phyloP scores from a whole-genome alignment of 1,140 invertebrate genomes.

The Epicauta chinensis region DNA sequence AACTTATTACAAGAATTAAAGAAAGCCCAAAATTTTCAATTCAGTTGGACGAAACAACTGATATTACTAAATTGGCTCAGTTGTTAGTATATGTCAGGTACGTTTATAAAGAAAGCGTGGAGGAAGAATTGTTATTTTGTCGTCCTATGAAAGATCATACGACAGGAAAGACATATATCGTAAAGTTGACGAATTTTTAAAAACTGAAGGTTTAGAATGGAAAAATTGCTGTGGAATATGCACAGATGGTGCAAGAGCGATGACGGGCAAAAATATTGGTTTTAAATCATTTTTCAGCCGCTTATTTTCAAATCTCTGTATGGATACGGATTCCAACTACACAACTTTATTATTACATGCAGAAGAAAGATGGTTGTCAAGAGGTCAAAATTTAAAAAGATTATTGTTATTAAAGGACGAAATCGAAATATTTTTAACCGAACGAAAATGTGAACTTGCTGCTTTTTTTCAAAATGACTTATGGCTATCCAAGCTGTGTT shows the following conservation, averaged over 20 bases:
- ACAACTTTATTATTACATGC: slow-evolving; percentile 24
- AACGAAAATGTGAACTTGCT: slow-evolving; percentile 22
- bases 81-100: slow-evolving; percentile 4
- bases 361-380: slow-evolving; percentile 22
- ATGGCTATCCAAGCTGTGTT: slow-evolving; percentile 24
- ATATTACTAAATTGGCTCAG: slow-evolving; percentile 9
- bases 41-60: slow-evolving; percentile 19
- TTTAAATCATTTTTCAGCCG: slow-evolving; percentile 25
- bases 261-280: slow-evolving; percentile 38
- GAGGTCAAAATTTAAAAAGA: slow-evolving; percentile 17
- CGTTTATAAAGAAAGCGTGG: slow-evolving; percentile 4
- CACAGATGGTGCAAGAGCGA: slow-evolving; percentile 38
- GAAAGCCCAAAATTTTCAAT: slow-evolving; percentile 17
- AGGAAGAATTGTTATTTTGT: slow-evolving; percentile 23
- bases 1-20: slow-evolving; percentile 16
- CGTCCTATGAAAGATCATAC: slow-evolving; percentile 22
- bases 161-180: slow-evolving; percentile 26
- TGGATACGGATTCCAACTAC: slow-evolving; percentile 19
- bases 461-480: slow-evolving; percentile 20
- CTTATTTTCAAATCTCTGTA: slow-evolving; percentile 20
- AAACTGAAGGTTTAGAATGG: slow-evolving; percentile 29
- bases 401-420: slow-evolving; percentile 21
- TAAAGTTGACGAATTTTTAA: slow-evolving; percentile 29
- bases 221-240: slow-evolving; percentile 35
- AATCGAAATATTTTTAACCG: slow-evolving; percentile 21